Base-by-base conservation (phyloP, 2,113 vertebrate genomes). In the Dromaius novaehollandiae region DNA sequence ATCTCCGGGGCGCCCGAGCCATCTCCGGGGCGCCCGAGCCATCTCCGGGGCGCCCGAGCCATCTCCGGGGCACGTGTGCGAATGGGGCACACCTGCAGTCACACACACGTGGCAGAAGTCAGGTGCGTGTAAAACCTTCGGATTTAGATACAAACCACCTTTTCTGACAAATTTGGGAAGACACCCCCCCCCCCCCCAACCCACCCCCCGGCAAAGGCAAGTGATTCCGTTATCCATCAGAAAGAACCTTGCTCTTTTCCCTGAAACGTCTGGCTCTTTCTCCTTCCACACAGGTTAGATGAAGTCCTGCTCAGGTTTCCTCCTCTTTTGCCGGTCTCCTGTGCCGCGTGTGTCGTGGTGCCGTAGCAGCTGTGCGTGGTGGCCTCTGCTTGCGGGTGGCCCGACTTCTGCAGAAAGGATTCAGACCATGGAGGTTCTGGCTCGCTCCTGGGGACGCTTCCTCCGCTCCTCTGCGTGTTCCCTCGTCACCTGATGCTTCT, bases 401-500 rank as follows among this genome's bases (percentile, higher is more conserved):
- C 15, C 65, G 40, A 17, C 22, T 36, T n/a, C 46, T 42, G 58
- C 69, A 28, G 28, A 17, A 56, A 20, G 30, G 5, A 46, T 36
- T 55, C 13, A 30, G 70, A 38, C 58, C 1, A 1, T 30, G 38
- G 58, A 15, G 25, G 19, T 19, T 65, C 61, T 10, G 15, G 48
- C 82, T 44, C 2, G 3, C 13, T 17, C 34, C 38, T 28, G 61
- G 50, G 71, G 44, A 9, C 32, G 32, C 50, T 24, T n/a, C 38
- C 2, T 24, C 69, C 3, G 18, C 70, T 55, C 58, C 53, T 46
- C 56, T 26, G 22, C 36, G 46, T 6, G 16, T 28, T 40, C n/a
- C 60, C 40, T 46, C 18, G 1, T 44, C 53, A 9, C 44, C 69
- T 12, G 0, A 1, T 1, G 1, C 26, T 11, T 7, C 11, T 42